Evolutionary conservation across 1,140 invertebrate species (phyloP), one percentile per base, ranked within the genome.

Genomic region (Lepidotrigona ventralis): DNA sequence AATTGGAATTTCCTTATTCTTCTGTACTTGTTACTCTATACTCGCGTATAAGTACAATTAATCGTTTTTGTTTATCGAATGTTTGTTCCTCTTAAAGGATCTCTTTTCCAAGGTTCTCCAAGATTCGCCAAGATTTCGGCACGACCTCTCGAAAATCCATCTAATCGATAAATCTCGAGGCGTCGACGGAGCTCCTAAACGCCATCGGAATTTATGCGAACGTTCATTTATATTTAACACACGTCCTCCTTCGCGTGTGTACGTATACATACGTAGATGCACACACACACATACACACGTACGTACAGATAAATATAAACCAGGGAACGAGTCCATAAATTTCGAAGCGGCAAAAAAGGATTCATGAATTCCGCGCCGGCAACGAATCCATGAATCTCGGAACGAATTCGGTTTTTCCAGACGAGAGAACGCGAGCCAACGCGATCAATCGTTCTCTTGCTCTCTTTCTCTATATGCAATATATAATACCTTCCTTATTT

Each of bases 371-470:
- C 46, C 26, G n/a, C 14, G 23, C 14, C 14, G 12, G 9, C 46
- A 21, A 70, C 54, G 80, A 71, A 87, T 86, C 70, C 58, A 83
- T 83, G 76, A 84, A 84, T 84, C 66, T 26, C 23, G 23, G 19
- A 81, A 23, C 3, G 51, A 73, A 69, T 72, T 53, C 51, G 63
- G 21, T 66, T 83, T 51, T 51, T 71, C 83, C 74, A 29, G 39
- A 19, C 64, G 81, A 81, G 83, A 82, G 83, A 82, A 84, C 77
- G 72, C 86, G 85, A 87, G 73, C 76, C 68, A 66, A 63, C 69
- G 85, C 3, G 58, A 80, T 74, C 81, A 29, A 39, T 85, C 56
- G 26, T 54, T 66, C 74, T 73, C 74, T 58, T 33, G 17, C 3
- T 75, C 15, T 85, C 15, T 85, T 17, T 86, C 17, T 86, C 19